These are phyloP conservation scores for Atopsyche davidsoni DNA, from an alignment of 1,140 invertebrate species.

Conservation along the genomic window DNA sequence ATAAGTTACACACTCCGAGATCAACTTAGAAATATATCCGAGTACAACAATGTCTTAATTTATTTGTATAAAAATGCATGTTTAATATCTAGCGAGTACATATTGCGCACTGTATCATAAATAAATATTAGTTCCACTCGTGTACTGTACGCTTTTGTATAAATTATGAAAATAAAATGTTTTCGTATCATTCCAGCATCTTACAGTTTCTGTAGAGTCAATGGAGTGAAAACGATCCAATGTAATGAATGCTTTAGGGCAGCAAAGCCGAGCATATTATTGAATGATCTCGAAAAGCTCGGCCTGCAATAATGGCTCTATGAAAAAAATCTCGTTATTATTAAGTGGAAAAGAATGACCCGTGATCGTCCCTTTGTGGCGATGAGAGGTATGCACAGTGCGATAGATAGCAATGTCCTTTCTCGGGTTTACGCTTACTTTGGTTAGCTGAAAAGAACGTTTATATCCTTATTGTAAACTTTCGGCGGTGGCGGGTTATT, in stretches of 20 bases:
- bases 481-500: not conserved
- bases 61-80: too few species aligned
- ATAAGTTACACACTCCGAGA: too few species aligned
- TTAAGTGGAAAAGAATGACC: slow-evolving; percentile 21
- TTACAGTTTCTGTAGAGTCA: slow-evolving; percentile 4
- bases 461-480: slow-evolving; percentile 11
- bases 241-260: slow-evolving; percentile 10
- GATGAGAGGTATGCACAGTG: not conserved
- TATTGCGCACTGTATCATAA: too few species aligned
- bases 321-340: slow-evolving; percentile 20
- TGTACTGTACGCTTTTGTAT: too few species aligned
- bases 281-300: slow-evolving; percentile 12
- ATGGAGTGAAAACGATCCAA: slow-evolving; percentile 11
- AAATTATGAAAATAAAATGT: too few species aligned
- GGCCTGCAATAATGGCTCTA: slow-evolving; percentile 15
- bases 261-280: slow-evolving; percentile 14
- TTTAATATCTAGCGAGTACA: too few species aligned
- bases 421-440: slow-evolving; percentile 17
- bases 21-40: too few species aligned
- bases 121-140: too few species aligned
- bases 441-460: slow-evolving; percentile 6
- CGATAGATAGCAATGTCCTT: slow-evolving; percentile 7
- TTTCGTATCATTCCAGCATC: not conserved
- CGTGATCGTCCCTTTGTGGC: slow-evolving; percentile 17
- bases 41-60: too few species aligned